phyloP scores from a whole-genome alignment of 64 coral and sea anemone species.

The Cladopsammia gracilis region DNA sequence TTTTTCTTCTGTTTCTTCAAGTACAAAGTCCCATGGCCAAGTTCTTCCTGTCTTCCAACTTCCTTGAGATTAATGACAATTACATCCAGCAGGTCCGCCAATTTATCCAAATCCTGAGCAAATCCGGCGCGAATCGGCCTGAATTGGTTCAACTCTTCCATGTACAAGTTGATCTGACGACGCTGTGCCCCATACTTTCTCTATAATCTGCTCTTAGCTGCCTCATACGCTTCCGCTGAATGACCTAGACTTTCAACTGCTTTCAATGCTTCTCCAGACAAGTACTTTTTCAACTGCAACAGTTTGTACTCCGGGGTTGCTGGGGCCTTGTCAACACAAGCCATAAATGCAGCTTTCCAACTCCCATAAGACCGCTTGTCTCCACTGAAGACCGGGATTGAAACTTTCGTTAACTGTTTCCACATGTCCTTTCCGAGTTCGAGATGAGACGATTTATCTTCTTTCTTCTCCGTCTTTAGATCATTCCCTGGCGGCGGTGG shows the following conservation, averaged over 20 bases:
- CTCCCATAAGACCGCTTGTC: slow-evolving; percentile 64
- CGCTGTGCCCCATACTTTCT: slow-evolving; percentile 51
- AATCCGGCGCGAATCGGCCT: slow-evolving; percentile 35
- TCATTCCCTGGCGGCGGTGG: too few relatives aligned
- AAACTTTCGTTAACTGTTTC: too few relatives aligned
- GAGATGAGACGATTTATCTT: too few relatives aligned
- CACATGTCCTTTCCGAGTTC: too few relatives aligned
- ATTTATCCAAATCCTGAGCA: slow-evolving; percentile 39
- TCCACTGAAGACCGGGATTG: slow-evolving; percentile 11
- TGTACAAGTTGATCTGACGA: slow-evolving; percentile 20
- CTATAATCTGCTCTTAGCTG: slow-evolving; percentile 44
- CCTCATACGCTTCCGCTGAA: slow-evolving; percentile 47
- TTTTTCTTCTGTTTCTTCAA: slow-evolving; percentile 25
- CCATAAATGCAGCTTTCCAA: slow-evolving; percentile 70
- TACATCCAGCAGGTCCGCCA: slow-evolving; percentile 52
- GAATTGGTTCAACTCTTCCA: slow-evolving; percentile 49
- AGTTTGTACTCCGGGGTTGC: slow-evolving; percentile 74
- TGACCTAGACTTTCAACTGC: slow-evolving; percentile 46
- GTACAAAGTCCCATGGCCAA: slow-evolving; percentile 24
- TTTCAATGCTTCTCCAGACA: slow-evolving; percentile 51
- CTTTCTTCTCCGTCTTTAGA: too few relatives aligned
- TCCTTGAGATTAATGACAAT: slow-evolving; percentile 31
- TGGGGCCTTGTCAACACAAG: slow-evolving; percentile 66
- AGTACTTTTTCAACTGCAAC: slow-evolving; percentile 59
- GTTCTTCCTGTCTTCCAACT: slow-evolving; percentile 35